phyloP scores from a whole-genome alignment of 2,113 vertebrate genomes.

The Myrmophylax atrothorax region DNA sequence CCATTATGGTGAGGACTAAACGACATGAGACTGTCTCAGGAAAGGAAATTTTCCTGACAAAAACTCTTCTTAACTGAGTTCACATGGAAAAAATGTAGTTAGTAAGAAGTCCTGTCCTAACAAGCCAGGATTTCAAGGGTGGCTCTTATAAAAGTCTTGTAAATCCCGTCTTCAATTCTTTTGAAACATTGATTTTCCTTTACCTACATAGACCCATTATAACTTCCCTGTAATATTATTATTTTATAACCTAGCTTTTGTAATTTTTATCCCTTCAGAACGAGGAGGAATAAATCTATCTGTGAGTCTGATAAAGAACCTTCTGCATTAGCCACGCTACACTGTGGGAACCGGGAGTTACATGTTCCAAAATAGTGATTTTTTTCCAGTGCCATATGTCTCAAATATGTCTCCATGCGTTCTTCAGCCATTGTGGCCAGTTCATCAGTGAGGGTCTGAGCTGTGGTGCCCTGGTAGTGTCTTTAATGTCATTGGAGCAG shows the following conservation, averaged over 20 bases:
- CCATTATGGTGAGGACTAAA: background rate
- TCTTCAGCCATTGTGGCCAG: background rate
- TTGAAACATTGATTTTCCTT: background rate
- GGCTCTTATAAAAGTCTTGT: background rate
- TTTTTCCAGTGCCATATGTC: background rate
- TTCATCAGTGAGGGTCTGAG: background rate
- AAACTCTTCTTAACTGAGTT: background rate
- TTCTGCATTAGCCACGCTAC: background rate
- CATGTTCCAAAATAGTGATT: background rate
- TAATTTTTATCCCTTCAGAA: background rate
- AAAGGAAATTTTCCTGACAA: background rate
- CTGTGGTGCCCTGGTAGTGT: accelerated
- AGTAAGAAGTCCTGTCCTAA: background rate
- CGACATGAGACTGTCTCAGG: background rate
- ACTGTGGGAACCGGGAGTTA: background rate
- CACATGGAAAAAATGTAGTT: background rate
- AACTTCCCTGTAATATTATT: background rate
- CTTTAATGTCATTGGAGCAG: background rate
- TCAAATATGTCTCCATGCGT: accelerated
- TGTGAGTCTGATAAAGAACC: background rate
- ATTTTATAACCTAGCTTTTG: background rate
- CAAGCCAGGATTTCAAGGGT: background rate
- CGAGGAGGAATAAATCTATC: background rate
- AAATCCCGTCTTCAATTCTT: background rate
- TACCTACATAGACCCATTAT: background rate